These are phyloP conservation scores for Dissostichus mawsoni DNA, from an alignment of 2,113 vertebrate genomes.

Conservation along the genomic window DNA sequence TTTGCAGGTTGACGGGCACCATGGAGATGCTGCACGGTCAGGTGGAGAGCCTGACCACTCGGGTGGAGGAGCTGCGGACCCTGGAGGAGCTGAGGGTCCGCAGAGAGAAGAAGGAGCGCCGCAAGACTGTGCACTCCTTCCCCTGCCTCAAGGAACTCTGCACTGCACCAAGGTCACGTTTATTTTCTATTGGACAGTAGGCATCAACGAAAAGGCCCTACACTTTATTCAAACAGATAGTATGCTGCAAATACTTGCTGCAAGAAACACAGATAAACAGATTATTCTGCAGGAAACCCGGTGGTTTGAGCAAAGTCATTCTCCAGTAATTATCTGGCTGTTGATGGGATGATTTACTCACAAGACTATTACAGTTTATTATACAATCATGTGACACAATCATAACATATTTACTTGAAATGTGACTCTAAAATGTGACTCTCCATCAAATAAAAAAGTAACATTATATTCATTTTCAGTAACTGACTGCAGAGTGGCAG, in stretches of 20 bases:
- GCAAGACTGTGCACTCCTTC: conserved; percentile 95
- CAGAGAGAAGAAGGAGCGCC: conserved; percentile 91
- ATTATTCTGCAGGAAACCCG: not conserved
- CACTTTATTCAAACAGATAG: not conserved
- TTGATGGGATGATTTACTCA: no score
- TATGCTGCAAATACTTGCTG: not conserved
- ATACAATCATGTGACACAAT: no score
- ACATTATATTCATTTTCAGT: no score
- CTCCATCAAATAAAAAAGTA: no score
- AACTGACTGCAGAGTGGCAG: no score
- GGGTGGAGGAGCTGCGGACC: conserved; percentile 91
- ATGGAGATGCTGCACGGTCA: conserved; percentile 93
- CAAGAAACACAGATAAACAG: not conserved
- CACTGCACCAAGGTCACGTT: conserved; percentile 88
- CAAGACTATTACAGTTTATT: no score
- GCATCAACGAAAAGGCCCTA: not conserved
- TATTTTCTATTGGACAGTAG: not conserved
- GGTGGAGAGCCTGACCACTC: conserved; percentile 92
- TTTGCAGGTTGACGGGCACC: conserved; percentile 90
- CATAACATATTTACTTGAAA: no score
- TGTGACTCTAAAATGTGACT: no score
- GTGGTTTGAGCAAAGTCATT: not conserved
- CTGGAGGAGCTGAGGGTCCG: conserved; percentile 91
- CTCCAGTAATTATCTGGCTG: not conserved
- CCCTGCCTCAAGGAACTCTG: conserved; percentile 96